Conservation (phyloP, 2,797 vertebrate genomes). For the Aphelocoma californica region DNA sequence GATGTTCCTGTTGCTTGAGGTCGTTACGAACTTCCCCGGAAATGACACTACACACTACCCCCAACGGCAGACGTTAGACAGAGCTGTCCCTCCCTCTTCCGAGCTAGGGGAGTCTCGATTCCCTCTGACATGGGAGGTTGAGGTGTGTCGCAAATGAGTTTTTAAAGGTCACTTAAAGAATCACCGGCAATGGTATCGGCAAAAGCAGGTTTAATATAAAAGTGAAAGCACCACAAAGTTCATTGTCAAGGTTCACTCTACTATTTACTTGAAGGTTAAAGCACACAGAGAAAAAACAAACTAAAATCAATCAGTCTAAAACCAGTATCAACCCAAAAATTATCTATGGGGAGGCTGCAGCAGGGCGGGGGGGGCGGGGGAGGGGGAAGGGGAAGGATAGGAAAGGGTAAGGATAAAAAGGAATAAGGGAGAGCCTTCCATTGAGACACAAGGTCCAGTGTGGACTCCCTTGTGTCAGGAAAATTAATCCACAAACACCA, state of each 20-base stretch:
- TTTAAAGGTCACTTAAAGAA: not conserved
- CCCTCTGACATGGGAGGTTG: not conserved
- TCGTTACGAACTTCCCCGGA: not conserved
- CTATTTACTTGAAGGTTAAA: not conserved
- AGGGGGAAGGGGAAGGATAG: not conserved
- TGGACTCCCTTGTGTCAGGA: not conserved
- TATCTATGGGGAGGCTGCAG: not conserved
- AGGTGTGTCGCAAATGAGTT: not conserved
- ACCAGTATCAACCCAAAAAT: not conserved
- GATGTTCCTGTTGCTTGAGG: not conserved
- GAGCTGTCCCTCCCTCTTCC: not conserved
- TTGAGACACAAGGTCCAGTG: not conserved
- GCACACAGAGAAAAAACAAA: not conserved
- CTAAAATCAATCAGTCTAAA: not conserved
- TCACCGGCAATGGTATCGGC: not conserved
- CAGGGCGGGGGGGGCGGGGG: not conserved
- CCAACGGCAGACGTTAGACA: not conserved
- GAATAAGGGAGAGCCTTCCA: not conserved
- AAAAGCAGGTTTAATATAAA: not conserved
- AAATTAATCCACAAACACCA: too few species aligned
- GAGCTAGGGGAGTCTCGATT: not conserved
- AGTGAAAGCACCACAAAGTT: not conserved
- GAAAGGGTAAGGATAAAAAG: not conserved
- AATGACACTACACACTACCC: not conserved
- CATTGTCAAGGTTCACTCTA: not conserved